These are phyloP conservation scores for Thinocorus orbignyianus DNA, from an alignment of 2,113 vertebrate genomes.

Conservation along the genomic window DNA sequence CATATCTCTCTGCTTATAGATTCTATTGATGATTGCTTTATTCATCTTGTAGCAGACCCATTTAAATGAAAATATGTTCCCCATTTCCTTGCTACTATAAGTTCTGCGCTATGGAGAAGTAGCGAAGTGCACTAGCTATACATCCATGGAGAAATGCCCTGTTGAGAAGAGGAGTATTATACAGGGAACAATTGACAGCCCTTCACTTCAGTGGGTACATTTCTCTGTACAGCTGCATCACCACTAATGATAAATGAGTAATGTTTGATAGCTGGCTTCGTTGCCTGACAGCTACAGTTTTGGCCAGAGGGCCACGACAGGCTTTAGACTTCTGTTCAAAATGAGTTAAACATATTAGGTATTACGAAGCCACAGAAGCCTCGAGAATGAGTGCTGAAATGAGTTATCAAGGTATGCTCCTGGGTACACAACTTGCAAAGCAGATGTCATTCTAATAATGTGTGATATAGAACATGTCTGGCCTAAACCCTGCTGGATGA, in stretches of 20 bases:
- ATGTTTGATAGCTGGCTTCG: conserved; percentile 83
- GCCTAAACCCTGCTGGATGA: conserved; percentile 89
- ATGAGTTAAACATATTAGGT: conserved; percentile 88
- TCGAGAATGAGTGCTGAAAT: conserved; percentile 83
- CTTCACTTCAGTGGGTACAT: conserved; percentile 77
- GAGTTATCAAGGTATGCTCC: conserved; percentile 87
- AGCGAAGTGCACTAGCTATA: conserved; percentile 54
- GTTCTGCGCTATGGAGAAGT: conserved; percentile 66
- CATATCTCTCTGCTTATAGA: neutral
- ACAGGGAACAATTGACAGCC: conserved; percentile 78
- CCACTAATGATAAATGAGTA: conserved; percentile 85
- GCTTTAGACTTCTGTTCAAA: conserved; percentile 86
- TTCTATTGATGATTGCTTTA: conserved; percentile 66
- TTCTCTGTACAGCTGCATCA: conserved; percentile 82
- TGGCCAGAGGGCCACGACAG: conserved; percentile 88
- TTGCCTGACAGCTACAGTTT: conserved; percentile 87
- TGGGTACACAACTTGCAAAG: conserved; percentile 88
- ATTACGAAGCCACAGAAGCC: conserved; percentile 82
- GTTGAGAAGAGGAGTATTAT: conserved; percentile 75
- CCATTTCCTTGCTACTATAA: conserved; percentile 64
- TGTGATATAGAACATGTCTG: conserved; percentile 88
- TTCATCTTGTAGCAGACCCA: conserved; percentile 57
- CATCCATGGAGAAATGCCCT: conserved; percentile 75
- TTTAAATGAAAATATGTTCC: conserved; percentile 72
- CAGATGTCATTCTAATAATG: conserved; percentile 98